Evolutionary conservation across 2,888 invertebrate genomes (phyloP), one percentile per base, ranked within the genome.

Genomic region (Clitarchus hookeri): DNA sequence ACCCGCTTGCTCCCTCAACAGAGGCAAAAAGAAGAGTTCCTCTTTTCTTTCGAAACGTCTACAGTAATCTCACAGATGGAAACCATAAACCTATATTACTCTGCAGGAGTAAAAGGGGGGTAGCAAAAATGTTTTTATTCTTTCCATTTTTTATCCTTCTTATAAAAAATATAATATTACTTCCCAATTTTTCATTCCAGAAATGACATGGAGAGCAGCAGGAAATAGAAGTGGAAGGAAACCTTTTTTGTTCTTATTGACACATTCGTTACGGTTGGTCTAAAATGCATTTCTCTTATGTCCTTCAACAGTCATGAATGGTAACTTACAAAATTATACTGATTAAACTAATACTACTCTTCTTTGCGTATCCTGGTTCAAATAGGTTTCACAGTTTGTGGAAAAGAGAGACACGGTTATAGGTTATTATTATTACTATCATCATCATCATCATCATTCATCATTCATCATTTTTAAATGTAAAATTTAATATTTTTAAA

Each of bases 121-220:
- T 54, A 77, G 44, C 54, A 87, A 91, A 91, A 91, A 91, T 91
- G 91, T 91, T 91, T 91, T 91, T 91, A 91, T 91, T 91, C 91
- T 86, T 87, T 86, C 85, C 84, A 84, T 84, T 85, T 87, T 86
- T 87, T 87, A 84, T 87, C 90, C 90, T 90, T 90, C 91, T 91
- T 91, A 91, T 91, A 91, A 91, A 91, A n/a, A 91, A 91, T 91
- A 91, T 91, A 91, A 91, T 91, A 91, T 91, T 91, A 91, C 91
- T 91, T 91, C 65, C 65, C 65, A 65, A 82, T 82, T 82, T 82
- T 82, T 82, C 44, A 82, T 44, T 82, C 36, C 44, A 44, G 44
- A 44, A 82, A 44, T 27, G 36, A 82, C 27, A 82, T 44, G 82
- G 44, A 19, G 82, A 82, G 44, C 44, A 79, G 27, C 25, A 90